These are phyloP conservation scores for Luscinia megarhynchos DNA, from an alignment of 2,797 vertebrate genomes.

Conservation along the genomic window DNA sequence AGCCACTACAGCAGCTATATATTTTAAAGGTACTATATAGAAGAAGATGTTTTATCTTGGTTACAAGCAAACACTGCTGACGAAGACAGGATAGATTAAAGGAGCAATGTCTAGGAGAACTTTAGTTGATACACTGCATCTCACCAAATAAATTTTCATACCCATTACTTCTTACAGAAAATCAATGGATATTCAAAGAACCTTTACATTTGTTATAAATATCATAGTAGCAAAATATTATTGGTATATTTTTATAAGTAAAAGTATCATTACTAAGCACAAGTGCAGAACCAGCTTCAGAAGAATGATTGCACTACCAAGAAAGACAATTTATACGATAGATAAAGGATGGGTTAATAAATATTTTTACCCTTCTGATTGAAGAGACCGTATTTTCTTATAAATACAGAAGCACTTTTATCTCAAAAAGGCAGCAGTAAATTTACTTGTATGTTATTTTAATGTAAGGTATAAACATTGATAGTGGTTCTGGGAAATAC, in stretches of 20 bases:
- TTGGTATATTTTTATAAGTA: neutral
- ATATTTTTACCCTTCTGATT: neutral
- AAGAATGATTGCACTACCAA: neutral
- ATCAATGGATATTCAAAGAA: neutral
- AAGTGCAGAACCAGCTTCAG: neutral
- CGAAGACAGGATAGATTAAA: neutral
- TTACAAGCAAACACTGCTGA: neutral
- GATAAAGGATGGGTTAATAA: neutral
- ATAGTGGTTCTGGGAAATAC: neutral
- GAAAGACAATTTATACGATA: neutral
- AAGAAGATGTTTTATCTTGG: neutral
- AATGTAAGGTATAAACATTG: neutral
- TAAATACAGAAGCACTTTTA: neutral
- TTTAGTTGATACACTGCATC: neutral
- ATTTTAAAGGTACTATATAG: neutral
- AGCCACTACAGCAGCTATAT: neutral
- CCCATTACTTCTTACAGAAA: neutral
- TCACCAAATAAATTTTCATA: neutral
- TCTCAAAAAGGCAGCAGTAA: neutral
- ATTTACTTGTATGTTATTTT: neutral
- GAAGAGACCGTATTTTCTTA: neutral
- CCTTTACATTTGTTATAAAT: neutral
- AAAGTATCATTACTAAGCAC: neutral
- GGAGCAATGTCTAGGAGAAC: neutral
- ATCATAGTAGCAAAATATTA: neutral